A percentile compares a stretch with the other conserved stretches of the same genome.
phyloP scores from a whole-genome alignment of 1,140 invertebrate genomes.

The Lepidurus apus region DNA sequence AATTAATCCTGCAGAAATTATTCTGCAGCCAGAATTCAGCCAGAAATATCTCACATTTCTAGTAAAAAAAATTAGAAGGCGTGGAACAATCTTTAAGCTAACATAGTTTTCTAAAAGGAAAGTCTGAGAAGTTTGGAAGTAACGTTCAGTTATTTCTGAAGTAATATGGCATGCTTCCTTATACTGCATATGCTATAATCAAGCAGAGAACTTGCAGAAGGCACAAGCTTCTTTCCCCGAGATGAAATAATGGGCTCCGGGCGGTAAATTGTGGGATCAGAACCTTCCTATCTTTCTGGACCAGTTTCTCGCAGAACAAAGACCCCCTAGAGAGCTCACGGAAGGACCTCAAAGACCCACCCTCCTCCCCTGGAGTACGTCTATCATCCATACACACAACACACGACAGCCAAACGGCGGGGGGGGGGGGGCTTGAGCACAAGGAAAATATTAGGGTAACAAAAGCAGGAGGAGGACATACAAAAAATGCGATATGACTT shows the following conservation, averaged over 20 bases:
- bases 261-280: slow-evolving; percentile 21
- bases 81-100: too few species aligned
- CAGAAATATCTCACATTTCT: too few species aligned
- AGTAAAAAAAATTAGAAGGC: too few species aligned
- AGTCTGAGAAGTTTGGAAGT: too few species aligned
- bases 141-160: too few species aligned
- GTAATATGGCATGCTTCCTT: too few species aligned
- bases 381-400: background rate
- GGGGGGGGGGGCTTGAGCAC: background rate
- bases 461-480: background rate
- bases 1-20: too few species aligned
- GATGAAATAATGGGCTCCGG: slow-evolving; percentile 14
- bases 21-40: too few species aligned
- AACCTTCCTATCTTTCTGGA: slow-evolving; percentile 6
- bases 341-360: background rate
- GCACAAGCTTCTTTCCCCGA: background rate
- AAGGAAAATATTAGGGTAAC: background rate
- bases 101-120: too few species aligned
- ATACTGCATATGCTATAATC: too few species aligned
- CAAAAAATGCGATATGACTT: slow-evolving; percentile 8
- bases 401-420: background rate
- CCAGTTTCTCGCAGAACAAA: background rate
- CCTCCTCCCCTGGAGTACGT: background rate
- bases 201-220: background rate
- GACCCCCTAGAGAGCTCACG: slow-evolving; percentile 17